Conservation (phyloP, 2,797 vertebrate genomes). For the Spinus pinus region DNA sequence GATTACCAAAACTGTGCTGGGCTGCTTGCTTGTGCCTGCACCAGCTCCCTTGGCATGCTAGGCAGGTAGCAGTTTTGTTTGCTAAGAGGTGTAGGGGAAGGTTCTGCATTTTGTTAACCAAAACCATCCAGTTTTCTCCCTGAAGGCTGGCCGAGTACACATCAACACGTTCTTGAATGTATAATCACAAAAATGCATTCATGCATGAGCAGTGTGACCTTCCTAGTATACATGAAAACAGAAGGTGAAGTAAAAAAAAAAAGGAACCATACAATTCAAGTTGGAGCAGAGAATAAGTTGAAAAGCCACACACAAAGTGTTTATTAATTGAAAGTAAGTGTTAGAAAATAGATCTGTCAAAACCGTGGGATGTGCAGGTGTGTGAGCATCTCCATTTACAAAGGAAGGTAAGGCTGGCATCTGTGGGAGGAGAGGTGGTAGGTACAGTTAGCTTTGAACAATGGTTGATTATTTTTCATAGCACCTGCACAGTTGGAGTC, state of each 20-base stretch:
- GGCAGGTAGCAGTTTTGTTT: not conserved
- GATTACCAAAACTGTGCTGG: not conserved
- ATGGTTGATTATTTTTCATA: not conserved
- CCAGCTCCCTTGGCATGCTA: not conserved
- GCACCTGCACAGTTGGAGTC: not conserved
- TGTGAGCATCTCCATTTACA: not conserved
- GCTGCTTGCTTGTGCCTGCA: not conserved
- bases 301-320: not conserved
- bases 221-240: not conserved
- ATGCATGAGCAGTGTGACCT: not conserved
- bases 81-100: not conserved
- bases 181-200: not conserved
- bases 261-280: not conserved
- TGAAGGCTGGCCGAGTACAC: fast-evolving
- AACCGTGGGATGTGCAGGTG: not conserved
- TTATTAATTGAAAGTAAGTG: slow-evolving; percentile 12
- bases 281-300: not conserved
- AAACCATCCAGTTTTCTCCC: not conserved
- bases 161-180: not conserved
- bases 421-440: not conserved
- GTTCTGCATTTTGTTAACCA: not conserved
- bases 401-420: not conserved
- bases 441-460: not conserved
- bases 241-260: not conserved
- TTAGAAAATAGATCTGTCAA: not conserved